A percentile compares a stretch with the other conserved stretches of the same genome.
Conservation (phyloP, 2,797 vertebrate genomes). For the Anabas testudineus region DNA sequence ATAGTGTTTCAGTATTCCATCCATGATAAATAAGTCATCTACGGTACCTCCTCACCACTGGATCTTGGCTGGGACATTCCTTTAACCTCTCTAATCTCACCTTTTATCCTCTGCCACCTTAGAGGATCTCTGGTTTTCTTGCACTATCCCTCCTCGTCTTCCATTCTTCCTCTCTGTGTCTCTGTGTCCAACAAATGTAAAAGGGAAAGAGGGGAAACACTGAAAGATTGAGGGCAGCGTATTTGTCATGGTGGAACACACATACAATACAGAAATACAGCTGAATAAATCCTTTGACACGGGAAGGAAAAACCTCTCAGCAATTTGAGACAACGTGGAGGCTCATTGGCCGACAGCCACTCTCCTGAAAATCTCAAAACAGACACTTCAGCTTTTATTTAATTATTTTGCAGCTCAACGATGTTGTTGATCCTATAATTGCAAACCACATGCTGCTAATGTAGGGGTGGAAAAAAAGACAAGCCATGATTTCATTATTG, state of each 20-base stretch:
- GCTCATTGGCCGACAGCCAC: constrained; percentile 13
- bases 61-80: too few species aligned
- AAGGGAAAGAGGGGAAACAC: constrained; percentile 45
- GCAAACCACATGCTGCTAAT: background rate
- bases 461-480: background rate
- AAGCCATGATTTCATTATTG: background rate
- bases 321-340: constrained; percentile 46
- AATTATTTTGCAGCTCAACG: too few species aligned
- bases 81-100: background rate
- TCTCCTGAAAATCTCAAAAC: constrained; percentile 6
- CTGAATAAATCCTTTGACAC: constrained; percentile 61
- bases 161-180: constrained; percentile 23
- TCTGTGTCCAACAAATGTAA: constrained; percentile 30
- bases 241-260: constrained; percentile 66
- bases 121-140: background rate
- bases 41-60: too few species aligned
- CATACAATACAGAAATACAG: constrained; percentile 56
- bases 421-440: background rate
- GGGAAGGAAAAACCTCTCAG: constrained; percentile 50
- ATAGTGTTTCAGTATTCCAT: background rate
- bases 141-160: background rate
- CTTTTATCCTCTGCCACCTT: background rate
- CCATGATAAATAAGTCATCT: too few species aligned
- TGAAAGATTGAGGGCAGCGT: constrained; percentile 71
- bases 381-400: background rate